Conservation (phyloP, 23 tunicate genomes). For the Oikopleura albicans region DNA sequence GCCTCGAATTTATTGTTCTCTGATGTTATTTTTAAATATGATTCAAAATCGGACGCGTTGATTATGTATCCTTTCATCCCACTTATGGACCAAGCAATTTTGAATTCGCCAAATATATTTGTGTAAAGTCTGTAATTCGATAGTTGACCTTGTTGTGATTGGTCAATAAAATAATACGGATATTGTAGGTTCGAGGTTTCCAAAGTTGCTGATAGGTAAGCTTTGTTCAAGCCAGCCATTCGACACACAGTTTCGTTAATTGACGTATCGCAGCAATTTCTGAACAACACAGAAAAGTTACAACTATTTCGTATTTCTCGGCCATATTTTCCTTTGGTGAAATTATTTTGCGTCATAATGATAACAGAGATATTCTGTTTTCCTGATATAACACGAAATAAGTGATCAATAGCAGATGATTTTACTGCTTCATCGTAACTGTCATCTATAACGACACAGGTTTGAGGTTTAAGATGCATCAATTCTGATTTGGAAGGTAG, state of each 20-base stretch:
- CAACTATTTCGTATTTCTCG: background rate
- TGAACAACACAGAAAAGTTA: background rate
- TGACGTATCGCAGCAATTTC: background rate
- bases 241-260: background rate
- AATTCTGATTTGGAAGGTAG: background rate
- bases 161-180: background rate
- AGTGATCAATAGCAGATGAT: background rate
- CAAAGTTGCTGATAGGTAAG: background rate
- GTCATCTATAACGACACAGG: background rate
- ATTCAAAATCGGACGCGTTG: background rate
- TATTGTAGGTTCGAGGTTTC: background rate
- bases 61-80: background rate
- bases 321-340: background rate
- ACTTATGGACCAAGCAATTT: background rate
- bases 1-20: background rate
- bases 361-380: background rate
- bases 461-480: background rate
- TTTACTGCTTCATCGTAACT: background rate
- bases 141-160: background rate
- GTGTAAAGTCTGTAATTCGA: background rate
- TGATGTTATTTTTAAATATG: background rate
- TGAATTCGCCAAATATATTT: background rate
- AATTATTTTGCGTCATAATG: constrained; percentile 11
- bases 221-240: background rate
- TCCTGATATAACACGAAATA: constrained; percentile 1